A percentile compares a stretch with the other conserved stretches of the same genome.
Conservation (phyloP, 1,140 invertebrate species). For the Panulirus ornatus region DNA sequence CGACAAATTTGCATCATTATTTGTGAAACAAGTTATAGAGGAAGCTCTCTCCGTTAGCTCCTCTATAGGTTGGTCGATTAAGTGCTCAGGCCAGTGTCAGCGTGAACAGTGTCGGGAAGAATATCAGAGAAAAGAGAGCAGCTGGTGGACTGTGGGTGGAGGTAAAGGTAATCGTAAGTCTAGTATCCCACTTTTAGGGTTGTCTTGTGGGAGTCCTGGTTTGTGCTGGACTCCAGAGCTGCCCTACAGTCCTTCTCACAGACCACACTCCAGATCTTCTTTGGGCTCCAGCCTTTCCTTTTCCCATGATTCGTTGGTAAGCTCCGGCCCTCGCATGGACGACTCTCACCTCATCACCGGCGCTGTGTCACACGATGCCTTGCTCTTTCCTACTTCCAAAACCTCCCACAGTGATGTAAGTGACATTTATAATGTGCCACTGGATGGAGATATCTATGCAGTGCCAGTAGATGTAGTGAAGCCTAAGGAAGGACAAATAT, state of each 20-base stretch:
- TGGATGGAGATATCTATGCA: constrained; percentile 72
- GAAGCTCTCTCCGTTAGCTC: constrained; percentile 63
- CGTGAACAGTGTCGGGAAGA: constrained; percentile 67
- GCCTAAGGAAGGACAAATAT: constrained; percentile 64
- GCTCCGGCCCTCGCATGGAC: constrained; percentile 69
- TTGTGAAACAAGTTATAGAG: constrained; percentile 67
- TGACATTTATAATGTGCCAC: constrained; percentile 69
- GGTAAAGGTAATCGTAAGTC: constrained; percentile 65
- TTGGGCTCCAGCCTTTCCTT: constrained; percentile 66
- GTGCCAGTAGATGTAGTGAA: constrained; percentile 72
- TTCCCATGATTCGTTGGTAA: constrained; percentile 67
- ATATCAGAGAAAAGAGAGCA: constrained; percentile 64
- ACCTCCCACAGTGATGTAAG: constrained; percentile 68
- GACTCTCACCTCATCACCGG: constrained; percentile 71
- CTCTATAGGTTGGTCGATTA: constrained; percentile 63
- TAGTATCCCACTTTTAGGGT: constrained; percentile 62
- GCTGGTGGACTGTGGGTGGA: constrained; percentile 54
- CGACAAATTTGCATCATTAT: constrained; percentile 66
- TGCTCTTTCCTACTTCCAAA: constrained; percentile 72
- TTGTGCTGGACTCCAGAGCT: constrained; percentile 66
- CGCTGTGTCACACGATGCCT: constrained; percentile 70
- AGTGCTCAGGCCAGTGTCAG: constrained; percentile 70
- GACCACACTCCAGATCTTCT: constrained; percentile 61
- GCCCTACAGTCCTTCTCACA: constrained; percentile 64
- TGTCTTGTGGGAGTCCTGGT: constrained; percentile 67